Evolutionary conservation across 2,113 vertebrate species (phyloP).

Genomic region (Mustela nigripes): DNA sequence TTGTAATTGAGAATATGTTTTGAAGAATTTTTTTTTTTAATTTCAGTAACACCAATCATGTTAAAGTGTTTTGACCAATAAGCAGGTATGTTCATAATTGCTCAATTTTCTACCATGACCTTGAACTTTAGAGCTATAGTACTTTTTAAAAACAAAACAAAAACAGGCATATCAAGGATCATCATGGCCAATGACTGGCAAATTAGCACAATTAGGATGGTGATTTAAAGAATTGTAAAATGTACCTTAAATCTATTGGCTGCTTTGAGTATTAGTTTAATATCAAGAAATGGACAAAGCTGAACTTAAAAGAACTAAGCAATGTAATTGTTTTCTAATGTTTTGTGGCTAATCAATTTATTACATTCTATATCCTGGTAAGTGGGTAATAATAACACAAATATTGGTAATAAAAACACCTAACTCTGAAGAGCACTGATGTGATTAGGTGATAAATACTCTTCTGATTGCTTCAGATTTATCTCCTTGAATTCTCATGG

Average conservation of each 20-base stretch:
- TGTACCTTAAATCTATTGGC: neutral
- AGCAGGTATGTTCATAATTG: neutral
- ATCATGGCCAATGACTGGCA: neutral
- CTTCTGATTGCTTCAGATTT: neutral
- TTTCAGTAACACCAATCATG: neutral
- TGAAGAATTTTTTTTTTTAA: neutral
- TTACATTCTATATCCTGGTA: neutral
- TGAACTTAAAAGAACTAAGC: neutral
- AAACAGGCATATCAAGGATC: neutral
- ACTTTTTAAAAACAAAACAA: neutral
- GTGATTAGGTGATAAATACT: neutral
- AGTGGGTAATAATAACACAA: neutral
- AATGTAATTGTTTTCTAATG: neutral
- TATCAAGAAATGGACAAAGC: neutral
- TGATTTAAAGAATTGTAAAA: slow-evolving; percentile 15
- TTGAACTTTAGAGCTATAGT: neutral
- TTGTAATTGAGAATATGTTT: neutral
- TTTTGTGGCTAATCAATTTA: neutral
- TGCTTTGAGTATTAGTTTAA: neutral
- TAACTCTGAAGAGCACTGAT: neutral
- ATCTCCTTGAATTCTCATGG: neutral
- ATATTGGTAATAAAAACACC: neutral
- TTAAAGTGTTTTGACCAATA: neutral
- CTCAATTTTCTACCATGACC: neutral
- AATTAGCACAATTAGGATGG: neutral